Conservation (phyloP, 2,888 invertebrate species). For the Spodoptera exigua region DNA sequence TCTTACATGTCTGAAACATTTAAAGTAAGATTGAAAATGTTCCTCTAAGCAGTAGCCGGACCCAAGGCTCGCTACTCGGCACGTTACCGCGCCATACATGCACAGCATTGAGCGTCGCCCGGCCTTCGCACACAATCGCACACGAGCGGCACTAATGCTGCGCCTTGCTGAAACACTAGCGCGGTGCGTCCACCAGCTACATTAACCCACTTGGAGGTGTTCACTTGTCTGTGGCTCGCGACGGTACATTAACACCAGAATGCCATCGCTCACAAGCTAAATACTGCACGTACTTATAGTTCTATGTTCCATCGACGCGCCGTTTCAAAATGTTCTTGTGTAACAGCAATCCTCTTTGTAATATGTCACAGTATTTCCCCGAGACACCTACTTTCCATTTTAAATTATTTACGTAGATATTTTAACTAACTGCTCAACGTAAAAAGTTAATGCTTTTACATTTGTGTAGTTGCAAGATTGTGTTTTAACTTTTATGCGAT, state of each 20-base stretch:
- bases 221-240: constrained; percentile 19
- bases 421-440: constrained; percentile 13
- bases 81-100: constrained; percentile 20
- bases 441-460: constrained; percentile 24
- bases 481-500: not conserved
- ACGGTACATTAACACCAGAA: constrained; percentile 18
- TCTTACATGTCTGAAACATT: too few species aligned
- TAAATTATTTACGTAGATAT: constrained; percentile 32
- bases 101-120: constrained; percentile 12
- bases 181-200: constrained; percentile 20
- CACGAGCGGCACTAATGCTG: constrained; percentile 32
- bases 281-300: not conserved
- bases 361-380: constrained; percentile 11
- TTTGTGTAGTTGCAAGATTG: not conserved
- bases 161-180: constrained; percentile 25
- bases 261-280: not conserved
- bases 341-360: constrained; percentile 35
- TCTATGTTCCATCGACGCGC: not conserved
- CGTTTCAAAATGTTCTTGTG: constrained; percentile 27
- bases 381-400: constrained; percentile 38
- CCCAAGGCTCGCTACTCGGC: constrained; percentile 43
- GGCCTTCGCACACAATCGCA: constrained; percentile 51
- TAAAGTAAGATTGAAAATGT: too few species aligned
- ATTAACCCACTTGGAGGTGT: constrained; percentile 37
- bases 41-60: constrained; percentile 14